These are phyloP conservation scores for Bombus superbus DNA, from an alignment of 1,140 invertebrate species.

Conservation along the genomic window DNA sequence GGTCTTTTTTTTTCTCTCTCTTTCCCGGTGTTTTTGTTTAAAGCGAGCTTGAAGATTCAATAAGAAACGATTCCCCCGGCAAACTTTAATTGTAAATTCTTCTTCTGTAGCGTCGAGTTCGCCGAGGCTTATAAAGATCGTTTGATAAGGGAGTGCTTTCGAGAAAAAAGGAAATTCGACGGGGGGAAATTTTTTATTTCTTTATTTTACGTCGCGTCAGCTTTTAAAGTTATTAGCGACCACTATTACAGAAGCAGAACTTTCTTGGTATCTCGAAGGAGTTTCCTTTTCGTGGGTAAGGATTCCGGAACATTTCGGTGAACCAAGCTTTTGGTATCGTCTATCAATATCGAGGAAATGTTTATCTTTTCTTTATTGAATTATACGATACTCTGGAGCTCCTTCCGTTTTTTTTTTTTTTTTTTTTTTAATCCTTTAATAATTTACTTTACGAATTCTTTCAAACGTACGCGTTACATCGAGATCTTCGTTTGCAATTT, in stretches of 20 bases:
- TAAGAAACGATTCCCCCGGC: not conserved
- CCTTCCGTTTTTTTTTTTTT: too few species aligned
- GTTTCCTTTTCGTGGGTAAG: not conserved
- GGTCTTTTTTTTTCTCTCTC: not conserved
- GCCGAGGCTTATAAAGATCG: not conserved
- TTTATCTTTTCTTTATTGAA: too few species aligned
- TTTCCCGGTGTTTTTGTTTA: not conserved
- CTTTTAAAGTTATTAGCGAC: too few species aligned
- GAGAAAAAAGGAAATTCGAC: not conserved
- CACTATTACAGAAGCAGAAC: not conserved
- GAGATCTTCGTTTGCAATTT: not conserved
- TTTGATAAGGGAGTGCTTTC: not conserved
- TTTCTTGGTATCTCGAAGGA: not conserved
- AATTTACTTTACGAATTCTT: not conserved
- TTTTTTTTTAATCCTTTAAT: not conserved
- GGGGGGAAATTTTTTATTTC: not conserved
- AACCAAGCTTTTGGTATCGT: not conserved
- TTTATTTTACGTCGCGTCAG: too few species aligned
- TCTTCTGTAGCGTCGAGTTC: not conserved
- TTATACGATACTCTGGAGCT: too few species aligned
- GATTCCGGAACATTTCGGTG: not conserved
- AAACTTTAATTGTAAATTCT: slow-evolving; percentile 17
- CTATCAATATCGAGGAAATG: not conserved
- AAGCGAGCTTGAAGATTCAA: not conserved
- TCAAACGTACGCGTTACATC: not conserved